These are phyloP conservation scores for Psittacula derbiana DNA, from an alignment of 2,797 vertebrate genomes.

Conservation along the genomic window DNA sequence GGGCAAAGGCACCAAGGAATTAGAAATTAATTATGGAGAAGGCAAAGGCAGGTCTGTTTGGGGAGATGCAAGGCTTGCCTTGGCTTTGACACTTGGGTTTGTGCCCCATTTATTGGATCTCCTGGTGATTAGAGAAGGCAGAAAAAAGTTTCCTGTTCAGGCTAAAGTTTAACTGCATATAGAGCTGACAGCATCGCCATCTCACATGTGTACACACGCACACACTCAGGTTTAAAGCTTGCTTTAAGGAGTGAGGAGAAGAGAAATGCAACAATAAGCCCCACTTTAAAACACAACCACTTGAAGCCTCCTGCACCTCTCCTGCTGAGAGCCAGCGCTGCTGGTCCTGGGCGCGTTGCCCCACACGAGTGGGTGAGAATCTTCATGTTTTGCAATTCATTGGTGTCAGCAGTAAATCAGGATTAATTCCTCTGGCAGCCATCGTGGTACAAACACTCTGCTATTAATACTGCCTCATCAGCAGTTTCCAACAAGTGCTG, in stretches of 20 bases:
- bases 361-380: constrained; percentile 20
- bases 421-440: constrained; percentile 54
- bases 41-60: neutral
- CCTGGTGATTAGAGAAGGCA: neutral
- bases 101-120: neutral
- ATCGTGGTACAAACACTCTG: neutral
- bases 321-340: neutral
- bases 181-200: neutral
- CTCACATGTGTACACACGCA: neutral
- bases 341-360: neutral
- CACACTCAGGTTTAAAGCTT: neutral
- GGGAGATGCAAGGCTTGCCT: neutral
- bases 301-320: neutral
- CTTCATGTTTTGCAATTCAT: constrained; percentile 2
- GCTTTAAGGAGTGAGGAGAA: neutral
- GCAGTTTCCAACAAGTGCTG: constrained; percentile 1
- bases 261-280: neutral
- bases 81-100: neutral
- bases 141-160: neutral
- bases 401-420: constrained; percentile 34
- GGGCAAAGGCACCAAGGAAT: neutral
- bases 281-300: neutral
- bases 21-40: neutral
- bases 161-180: neutral
- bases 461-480: neutral